These are phyloP conservation scores for Chionis minor DNA, from an alignment of 2,113 vertebrate species.

Conservation along the genomic window DNA sequence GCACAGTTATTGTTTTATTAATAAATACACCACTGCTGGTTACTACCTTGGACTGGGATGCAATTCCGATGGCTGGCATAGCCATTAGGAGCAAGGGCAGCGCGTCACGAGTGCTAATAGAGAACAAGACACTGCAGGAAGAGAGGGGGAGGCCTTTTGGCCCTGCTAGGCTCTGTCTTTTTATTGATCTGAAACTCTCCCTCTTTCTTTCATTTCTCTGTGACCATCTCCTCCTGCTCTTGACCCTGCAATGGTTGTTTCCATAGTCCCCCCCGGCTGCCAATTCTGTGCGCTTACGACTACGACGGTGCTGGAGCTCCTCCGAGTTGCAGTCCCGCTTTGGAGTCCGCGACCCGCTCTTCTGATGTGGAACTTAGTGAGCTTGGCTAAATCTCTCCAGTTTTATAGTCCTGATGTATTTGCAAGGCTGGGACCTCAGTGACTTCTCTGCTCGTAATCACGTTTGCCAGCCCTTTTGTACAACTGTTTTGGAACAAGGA, in stretches of 20 bases:
- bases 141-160: background rate
- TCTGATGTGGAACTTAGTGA: fast-evolving
- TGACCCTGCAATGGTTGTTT: background rate
- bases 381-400: fast-evolving
- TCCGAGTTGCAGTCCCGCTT: background rate
- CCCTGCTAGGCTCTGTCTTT: background rate
- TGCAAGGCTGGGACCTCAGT: background rate
- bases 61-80: background rate
- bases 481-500: background rate
- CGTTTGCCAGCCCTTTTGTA: background rate
- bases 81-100: background rate
- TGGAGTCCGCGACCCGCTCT: fast-evolving
- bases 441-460: background rate
- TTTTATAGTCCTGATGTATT: fast-evolving
- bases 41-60: background rate
- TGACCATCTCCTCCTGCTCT: background rate
- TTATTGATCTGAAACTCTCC: background rate
- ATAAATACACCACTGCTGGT: background rate
- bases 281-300: background rate
- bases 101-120: background rate
- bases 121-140: background rate
- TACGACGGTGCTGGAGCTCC: background rate
- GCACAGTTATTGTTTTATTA: background rate
- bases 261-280: background rate
- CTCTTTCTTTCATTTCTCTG: background rate